Conservation (phyloP, 2,113 vertebrate species). For the Oncorhynchus keta region DNA sequence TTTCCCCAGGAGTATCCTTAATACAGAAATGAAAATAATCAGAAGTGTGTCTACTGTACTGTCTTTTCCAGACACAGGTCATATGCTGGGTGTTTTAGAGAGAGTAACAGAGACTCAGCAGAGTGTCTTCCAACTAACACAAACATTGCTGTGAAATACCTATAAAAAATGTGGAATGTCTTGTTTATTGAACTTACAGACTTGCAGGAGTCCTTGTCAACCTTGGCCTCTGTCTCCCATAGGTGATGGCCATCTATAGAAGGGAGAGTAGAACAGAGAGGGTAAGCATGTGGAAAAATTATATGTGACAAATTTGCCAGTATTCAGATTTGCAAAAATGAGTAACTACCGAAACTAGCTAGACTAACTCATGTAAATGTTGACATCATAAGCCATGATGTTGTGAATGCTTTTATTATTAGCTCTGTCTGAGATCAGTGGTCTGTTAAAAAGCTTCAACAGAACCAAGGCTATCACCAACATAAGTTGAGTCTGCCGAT, state of each 20-base stretch:
- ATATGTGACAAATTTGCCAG: no score
- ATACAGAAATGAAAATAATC: constrained; percentile 27
- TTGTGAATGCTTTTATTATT: constrained; percentile 16
- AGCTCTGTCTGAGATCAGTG: constrained; percentile 48
- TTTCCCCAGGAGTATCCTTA: not conserved
- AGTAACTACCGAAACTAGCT: not conserved
- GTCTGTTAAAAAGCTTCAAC: constrained; percentile 32
- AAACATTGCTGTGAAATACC: not conserved
- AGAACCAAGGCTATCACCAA: constrained; percentile 16
- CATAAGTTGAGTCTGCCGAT: constrained; percentile 52
- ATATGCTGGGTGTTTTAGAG: not conserved
- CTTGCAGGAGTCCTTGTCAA: constrained; percentile 91
- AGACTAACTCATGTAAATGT: not conserved
- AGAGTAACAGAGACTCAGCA: not conserved
- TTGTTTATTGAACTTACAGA: constrained; percentile 78
- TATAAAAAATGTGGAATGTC: not conserved
- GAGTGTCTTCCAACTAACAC: not conserved
- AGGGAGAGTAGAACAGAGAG: constrained; percentile 7
- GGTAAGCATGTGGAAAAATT: not conserved
- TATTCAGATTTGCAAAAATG: not conserved
- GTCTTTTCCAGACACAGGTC: constrained; percentile 1
- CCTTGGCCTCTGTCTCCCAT: constrained; percentile 97
- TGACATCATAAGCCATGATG: constrained; percentile 16
- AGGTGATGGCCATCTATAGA: constrained; percentile 93
- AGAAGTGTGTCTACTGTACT: constrained; percentile 1